These are phyloP conservation scores for Alcis repandata DNA, from an alignment of 2,888 invertebrate genomes.

Conservation along the genomic window DNA sequence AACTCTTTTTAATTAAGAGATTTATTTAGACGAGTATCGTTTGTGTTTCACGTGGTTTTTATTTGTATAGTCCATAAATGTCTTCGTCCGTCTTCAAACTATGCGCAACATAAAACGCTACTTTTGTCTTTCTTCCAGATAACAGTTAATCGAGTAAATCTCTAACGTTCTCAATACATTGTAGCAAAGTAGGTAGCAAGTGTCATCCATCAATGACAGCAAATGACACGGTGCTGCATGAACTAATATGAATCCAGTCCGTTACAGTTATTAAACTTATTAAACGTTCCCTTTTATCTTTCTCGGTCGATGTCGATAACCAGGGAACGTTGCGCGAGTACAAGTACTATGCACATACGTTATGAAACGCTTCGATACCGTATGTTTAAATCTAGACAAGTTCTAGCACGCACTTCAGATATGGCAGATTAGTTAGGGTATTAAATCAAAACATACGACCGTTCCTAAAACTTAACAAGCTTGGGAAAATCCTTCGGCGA, in stretches of 20 bases:
- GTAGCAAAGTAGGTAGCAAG: background rate
- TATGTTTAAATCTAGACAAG: slow-evolving; percentile 17
- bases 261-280: slow-evolving; percentile 42
- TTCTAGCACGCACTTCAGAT: slow-evolving; percentile 18
- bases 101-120: background rate
- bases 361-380: slow-evolving; percentile 18
- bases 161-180: too few relatives aligned
- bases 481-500: background rate
- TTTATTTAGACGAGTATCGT: slow-evolving; percentile 19
- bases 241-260: slow-evolving; percentile 25
- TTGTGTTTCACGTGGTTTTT: background rate
- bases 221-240: slow-evolving; percentile 10
- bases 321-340: slow-evolving; percentile 18
- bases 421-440: slow-evolving; percentile 3
- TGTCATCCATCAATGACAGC: slow-evolving; percentile 14
- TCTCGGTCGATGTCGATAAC: slow-evolving; percentile 62
- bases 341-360: background rate
- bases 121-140: background rate
- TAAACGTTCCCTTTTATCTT: slow-evolving; percentile 57
- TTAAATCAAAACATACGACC: slow-evolving; percentile 11
- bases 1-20: slow-evolving; percentile 38
- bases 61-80: background rate
- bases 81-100: background rate
- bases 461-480: too few relatives aligned
- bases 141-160: background rate